These are phyloP conservation scores for Rhea pennata DNA, from an alignment of 2,113 vertebrate genomes.

Conservation along the genomic window DNA sequence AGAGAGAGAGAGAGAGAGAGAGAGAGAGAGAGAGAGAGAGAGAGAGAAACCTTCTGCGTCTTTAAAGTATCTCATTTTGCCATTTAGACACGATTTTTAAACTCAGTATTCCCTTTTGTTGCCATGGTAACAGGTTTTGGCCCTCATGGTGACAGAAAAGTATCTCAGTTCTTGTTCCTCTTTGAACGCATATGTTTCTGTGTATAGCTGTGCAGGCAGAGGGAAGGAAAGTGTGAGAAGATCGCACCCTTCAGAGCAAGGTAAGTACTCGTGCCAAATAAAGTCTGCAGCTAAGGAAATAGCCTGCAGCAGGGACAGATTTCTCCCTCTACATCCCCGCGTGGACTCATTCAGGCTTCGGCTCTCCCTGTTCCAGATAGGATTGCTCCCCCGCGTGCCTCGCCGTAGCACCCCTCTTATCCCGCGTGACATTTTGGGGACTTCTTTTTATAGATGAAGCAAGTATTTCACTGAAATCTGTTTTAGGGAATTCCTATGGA, in stretches of 20 bases:
- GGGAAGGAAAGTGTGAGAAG: constrained; percentile 52
- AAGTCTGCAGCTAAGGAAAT: constrained; percentile 23
- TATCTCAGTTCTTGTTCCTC: constrained; percentile 72
- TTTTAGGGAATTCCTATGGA: constrained; percentile 67
- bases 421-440: constrained; percentile 69
- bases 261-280: constrained; percentile 58
- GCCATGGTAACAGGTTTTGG: constrained; percentile 77
- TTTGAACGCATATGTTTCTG: constrained; percentile 71
- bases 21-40: not conserved
- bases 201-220: constrained; percentile 50
- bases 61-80: constrained; percentile 78
- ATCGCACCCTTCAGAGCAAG: constrained; percentile 58
- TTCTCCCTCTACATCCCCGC: constrained; percentile 23
- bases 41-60: constrained; percentile 45
- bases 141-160: constrained; percentile 76
- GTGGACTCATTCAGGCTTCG: constrained; percentile 10
- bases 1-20: not conserved
- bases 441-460: constrained; percentile 52
- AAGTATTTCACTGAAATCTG: constrained; percentile 72
- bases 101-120: constrained; percentile 73
- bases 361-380: constrained; percentile 58
- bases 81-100: constrained; percentile 79
- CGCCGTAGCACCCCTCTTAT: not conserved
- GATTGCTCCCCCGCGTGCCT: not conserved
- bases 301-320: constrained; percentile 66